Evolutionary conservation across 1,140 invertebrate species (phyloP), one percentile per base, ranked within the genome.

Genomic region (Drosophila paulistorum): DNA sequence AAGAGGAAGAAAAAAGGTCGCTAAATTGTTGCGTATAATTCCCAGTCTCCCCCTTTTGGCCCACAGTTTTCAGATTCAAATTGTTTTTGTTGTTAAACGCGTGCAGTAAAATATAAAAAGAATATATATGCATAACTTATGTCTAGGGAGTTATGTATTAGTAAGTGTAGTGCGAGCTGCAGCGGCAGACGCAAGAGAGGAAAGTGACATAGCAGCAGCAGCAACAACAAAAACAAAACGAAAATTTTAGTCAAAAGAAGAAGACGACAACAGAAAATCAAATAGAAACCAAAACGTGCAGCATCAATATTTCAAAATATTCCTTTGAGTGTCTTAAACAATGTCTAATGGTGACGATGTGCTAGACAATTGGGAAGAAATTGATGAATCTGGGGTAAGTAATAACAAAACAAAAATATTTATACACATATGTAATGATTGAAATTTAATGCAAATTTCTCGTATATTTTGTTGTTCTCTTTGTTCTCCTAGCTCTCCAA

Each of bases 321-420:
- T 51, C 45, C 45, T 51, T 51, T 17, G 45, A 51, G 45, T 48
- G 64, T 82, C 73, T 64, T 70, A 59, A 76, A 87, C 86, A 83
- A 93, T 93, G 93, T 93, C 93, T 72, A 89, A 92, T 70, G 93
- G 93, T 79, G 94, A 94, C 77, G 94, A 95, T 81, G 94, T 95
- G 89, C 93, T 95, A 82, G 96, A 96, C 92, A 96, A 95, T 93
- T 97, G 96, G 96, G 96, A 97, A 93, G 95, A 96, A 93, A 95
- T 96, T 93, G 96, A 96, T 85, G 96, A 96, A 92, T 94, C 94
- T 59, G 94, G 93, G 92, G 95, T 95, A 91, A 93, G 92, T 70
- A 76, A 23, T 59, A 20, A 5, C 42, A 60, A 14, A 61, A n/a
- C 23, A n/a, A 51, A 58, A 35, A 39, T 2, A 37, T 30, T 6